These are phyloP conservation scores for Bujurquina vittata DNA, from an alignment of 2,113 vertebrate genomes.

Conservation along the genomic window DNA sequence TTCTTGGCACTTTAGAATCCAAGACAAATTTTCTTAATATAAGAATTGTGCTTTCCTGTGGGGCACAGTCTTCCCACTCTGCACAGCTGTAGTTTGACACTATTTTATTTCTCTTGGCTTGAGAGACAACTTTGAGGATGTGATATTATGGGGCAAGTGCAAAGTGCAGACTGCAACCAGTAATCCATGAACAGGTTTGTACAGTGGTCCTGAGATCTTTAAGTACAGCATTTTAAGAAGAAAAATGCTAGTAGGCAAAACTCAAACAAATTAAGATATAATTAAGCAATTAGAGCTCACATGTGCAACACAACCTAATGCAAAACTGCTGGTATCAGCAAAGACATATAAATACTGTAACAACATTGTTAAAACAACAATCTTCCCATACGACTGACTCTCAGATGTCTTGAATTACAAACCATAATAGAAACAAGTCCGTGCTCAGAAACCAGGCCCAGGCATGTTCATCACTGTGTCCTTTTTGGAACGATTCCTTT, in stretches of 20 bases:
- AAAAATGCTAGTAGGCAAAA: neutral
- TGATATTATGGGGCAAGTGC: neutral
- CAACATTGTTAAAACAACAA: neutral
- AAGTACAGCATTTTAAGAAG: neutral
- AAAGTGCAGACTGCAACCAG: slow-evolving; percentile 4
- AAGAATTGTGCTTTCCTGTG: slow-evolving; percentile 16
- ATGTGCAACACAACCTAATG: neutral
- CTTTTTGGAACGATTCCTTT: no score
- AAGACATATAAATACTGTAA: neutral
- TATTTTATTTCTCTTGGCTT: slow-evolving; percentile 2
- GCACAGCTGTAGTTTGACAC: neutral
- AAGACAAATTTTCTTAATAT: neutral
- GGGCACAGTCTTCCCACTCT: neutral
- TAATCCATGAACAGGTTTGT: neutral
- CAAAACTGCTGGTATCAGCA: neutral
- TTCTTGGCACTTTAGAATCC: neutral
- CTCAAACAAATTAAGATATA: neutral
- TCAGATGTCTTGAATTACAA: no score
- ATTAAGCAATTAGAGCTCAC: neutral
- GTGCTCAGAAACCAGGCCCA: no score
- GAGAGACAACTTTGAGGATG: neutral
- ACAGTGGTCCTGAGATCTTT: neutral
- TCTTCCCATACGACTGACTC: neutral
- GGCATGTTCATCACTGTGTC: no score
- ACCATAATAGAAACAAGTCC: no score